Evolutionary conservation across 2,113 vertebrate species (phyloP).

Genomic region (Corythornis cristatus): DNA sequence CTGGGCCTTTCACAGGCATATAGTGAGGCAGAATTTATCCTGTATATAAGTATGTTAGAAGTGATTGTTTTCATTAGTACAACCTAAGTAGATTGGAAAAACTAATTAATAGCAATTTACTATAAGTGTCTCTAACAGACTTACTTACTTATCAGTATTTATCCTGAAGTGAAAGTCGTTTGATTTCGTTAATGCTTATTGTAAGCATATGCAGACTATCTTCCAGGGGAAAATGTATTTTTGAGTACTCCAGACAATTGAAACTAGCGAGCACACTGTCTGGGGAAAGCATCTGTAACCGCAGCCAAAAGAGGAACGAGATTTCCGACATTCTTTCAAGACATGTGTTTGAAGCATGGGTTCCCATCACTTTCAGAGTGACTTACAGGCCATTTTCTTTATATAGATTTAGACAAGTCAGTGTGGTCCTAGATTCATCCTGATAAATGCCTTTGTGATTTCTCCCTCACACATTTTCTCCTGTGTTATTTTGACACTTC

Average conservation of each 20-base stretch:
- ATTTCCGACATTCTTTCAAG: slow-evolving; percentile 2
- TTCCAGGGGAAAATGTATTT: slow-evolving; percentile 24
- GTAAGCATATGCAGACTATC: neutral
- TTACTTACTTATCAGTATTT: neutral
- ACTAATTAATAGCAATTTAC: slow-evolving; percentile 47
- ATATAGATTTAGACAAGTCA: neutral
- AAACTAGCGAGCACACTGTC: neutral
- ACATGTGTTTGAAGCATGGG: slow-evolving; percentile 7
- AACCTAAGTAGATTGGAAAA: neutral
- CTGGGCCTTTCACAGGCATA: neutral
- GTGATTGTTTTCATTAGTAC: neutral
- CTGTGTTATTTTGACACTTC: neutral
- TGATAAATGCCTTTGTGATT: neutral
- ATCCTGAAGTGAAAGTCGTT: neutral
- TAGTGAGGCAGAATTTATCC: neutral
- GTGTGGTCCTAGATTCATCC: neutral
- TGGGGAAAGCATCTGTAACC: slow-evolving; percentile 28
- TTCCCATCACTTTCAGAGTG: slow-evolving; percentile 14
- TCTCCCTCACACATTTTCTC: neutral
- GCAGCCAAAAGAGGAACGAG: slow-evolving; percentile 28
- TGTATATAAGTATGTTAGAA: neutral
- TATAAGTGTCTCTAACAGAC: slow-evolving; percentile 22
- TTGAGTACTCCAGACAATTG: neutral
- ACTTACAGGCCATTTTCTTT: neutral
- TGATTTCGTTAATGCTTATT: neutral